Evolutionary conservation across 1,140 invertebrate species (phyloP), one percentile per base, ranked within the genome.

Genomic region (Marisa cornuarietis): DNA sequence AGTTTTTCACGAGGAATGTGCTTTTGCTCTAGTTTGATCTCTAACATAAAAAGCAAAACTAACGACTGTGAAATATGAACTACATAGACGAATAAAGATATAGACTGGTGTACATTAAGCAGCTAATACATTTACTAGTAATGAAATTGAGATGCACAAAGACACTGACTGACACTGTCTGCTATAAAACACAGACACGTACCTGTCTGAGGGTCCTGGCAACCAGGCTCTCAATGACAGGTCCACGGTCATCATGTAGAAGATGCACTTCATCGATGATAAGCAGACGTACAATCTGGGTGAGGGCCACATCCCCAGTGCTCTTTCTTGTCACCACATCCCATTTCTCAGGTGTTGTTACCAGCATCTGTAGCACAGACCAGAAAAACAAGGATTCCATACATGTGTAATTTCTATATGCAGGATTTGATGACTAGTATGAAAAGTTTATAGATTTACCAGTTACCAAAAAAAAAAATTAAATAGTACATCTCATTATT

Each of bases 341-440:
- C 98, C 98, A 99, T 89, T 99, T 99, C 92, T 99, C 99, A 0
- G 99, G 99, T 0, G 99, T 99, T 2, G 98, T 98, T 7, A 99
- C 96, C 26, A 99, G 93, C 94, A 99, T 99, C 91, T 93, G 84
- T 51, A 81, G 54, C 16, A 18, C 54, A 58, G 11, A 18, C 16
- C 11, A 58, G 9, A 9, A 58, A 58, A 58, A 18, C 54, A 58
- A 58, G 11, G 54, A 11, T 58, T 58, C 8, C 54, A 11, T 14
- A 58, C 16, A 58, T 58, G 54, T 11, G 54, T 58, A 58, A 18
- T 8, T 58, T 6, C 1, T 14, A 4, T 58, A 8, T 58, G 11
- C 54, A 58, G 54, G 54, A 11, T 58, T 14, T 8, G 1, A 58
- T 14, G 54, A 58, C 54, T 58, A 14, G 1, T 58, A 18, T 11